Conservation (phyloP, 2,113 vertebrate genomes). For the Emberiza fucata region DNA sequence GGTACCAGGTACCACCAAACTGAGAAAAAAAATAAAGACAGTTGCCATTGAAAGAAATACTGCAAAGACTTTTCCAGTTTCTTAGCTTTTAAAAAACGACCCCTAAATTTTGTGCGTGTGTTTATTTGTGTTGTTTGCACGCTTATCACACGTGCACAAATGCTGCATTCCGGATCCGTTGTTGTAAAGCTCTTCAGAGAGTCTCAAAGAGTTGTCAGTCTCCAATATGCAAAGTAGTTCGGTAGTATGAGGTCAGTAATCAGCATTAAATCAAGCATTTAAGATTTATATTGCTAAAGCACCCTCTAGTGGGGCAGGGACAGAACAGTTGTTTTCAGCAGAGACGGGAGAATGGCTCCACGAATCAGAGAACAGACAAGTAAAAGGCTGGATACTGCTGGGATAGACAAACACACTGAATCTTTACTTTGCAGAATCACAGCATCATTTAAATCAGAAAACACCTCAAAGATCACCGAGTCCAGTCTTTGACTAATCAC, state of each 20-base stretch:
- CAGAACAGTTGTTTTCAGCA: slow-evolving; percentile 28
- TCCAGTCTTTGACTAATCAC: not conserved
- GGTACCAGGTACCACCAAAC: not conserved
- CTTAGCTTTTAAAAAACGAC: not conserved
- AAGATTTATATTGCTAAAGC: slow-evolving; percentile 77
- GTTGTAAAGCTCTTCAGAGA: not conserved
- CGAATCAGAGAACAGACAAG: fast-evolving
- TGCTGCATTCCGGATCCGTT: not conserved
- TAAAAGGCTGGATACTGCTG: not conserved
- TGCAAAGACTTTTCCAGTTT: not conserved
- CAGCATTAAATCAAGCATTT: slow-evolving; percentile 1
- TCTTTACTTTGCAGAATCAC: not conserved
- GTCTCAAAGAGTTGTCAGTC: not conserved
- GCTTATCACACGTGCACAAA: not conserved
- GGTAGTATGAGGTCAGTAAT: not conserved
- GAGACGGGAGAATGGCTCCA: not conserved
- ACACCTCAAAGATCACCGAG: not conserved
- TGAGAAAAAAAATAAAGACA: not conserved
- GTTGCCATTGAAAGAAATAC: not conserved
- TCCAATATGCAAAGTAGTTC: not conserved
- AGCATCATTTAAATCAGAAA: not conserved
- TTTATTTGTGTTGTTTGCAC: not conserved
- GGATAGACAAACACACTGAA: not conserved
- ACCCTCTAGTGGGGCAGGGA: slow-evolving; percentile 76
- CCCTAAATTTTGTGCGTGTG: not conserved